Conservation (phyloP, 2,797 vertebrate species). For the Lepilemur septentrionalis region DNA sequence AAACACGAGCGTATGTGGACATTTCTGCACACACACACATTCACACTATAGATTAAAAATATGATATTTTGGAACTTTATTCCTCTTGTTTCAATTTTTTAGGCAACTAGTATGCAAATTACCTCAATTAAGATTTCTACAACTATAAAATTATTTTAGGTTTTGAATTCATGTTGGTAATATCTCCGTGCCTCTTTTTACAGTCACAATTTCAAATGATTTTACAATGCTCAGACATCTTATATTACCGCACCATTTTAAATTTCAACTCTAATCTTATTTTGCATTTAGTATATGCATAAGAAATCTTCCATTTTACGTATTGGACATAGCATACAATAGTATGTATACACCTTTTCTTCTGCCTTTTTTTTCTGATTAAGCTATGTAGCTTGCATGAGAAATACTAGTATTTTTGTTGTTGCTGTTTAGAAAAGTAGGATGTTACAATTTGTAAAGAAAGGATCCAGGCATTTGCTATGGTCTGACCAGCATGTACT, state of each 20-base stretch:
- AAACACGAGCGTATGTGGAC: background rate
- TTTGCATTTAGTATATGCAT: background rate
- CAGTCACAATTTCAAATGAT: background rate
- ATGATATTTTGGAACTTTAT: background rate
- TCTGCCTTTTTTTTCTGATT: background rate
- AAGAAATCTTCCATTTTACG: background rate
- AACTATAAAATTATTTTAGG: background rate
- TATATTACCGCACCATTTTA: background rate
- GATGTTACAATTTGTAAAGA: background rate
- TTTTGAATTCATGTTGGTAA: background rate
- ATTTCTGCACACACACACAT: background rate
- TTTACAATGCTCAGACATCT: background rate
- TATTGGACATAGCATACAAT: background rate
- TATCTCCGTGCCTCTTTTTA: background rate
- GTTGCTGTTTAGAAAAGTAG: background rate
- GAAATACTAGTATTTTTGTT: background rate
- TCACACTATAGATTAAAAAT: background rate
- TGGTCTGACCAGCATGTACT: background rate
- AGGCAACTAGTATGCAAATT: background rate
- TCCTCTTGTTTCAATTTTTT: background rate
- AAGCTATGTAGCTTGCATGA: background rate
- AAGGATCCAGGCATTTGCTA: background rate
- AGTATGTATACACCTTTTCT: background rate
- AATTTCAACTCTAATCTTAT: background rate
- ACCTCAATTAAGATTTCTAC: background rate